Evolutionary conservation across 2,888 invertebrate species (phyloP).

Genomic region (Trachelus iudaicus): DNA sequence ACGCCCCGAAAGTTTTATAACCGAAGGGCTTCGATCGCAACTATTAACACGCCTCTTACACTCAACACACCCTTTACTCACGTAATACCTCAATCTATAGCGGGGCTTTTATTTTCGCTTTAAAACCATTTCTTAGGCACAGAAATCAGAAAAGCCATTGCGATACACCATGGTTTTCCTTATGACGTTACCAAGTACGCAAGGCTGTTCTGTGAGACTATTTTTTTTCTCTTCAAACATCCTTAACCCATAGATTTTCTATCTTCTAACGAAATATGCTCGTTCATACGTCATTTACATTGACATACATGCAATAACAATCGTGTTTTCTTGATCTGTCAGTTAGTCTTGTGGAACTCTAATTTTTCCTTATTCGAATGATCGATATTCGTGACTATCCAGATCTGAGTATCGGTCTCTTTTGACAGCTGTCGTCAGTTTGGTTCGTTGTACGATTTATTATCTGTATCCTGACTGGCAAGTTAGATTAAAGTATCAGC

Average conservation of each 20-base stretch:
- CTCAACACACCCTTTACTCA: neutral
- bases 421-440: neutral
- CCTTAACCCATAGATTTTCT: neutral
- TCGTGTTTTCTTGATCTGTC: neutral
- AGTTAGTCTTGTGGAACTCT: neutral
- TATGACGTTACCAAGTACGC: neutral
- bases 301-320: neutral
- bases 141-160: neutral
- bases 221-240: no score
- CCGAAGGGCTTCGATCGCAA: neutral
- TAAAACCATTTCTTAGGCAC: constrained; percentile 8
- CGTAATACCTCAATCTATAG: constrained; percentile 3
- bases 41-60: neutral
- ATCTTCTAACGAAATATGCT: neutral
- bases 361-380: neutral
- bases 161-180: neutral
- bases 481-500: neutral
- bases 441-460: neutral
- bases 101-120: constrained; percentile 31
- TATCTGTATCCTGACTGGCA: neutral
- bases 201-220: neutral
- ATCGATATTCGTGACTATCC: neutral
- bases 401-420: neutral
- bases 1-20: neutral
- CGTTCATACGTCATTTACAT: neutral